A percentile compares a stretch with the other conserved stretches of the same genome.
These are phyloP conservation scores for Pagrus major DNA, from an alignment of 2,113 vertebrate species.

Conservation along the genomic window DNA sequence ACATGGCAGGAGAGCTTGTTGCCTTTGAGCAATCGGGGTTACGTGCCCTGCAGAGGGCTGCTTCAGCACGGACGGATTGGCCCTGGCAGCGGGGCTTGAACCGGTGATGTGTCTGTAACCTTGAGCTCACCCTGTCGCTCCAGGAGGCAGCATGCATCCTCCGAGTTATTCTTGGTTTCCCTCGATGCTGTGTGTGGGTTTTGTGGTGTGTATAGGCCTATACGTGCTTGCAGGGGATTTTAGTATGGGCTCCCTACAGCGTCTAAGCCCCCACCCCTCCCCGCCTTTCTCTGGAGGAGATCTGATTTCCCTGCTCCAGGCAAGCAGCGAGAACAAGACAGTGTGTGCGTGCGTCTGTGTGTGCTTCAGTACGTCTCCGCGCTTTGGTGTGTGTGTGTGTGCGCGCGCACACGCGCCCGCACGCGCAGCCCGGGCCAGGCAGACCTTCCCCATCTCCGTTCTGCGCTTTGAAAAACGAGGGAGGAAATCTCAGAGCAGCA, in stretches of 20 bases:
- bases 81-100: constrained; percentile 63
- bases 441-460: constrained; percentile 83
- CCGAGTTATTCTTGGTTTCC: constrained; percentile 71
- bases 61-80: constrained; percentile 46
- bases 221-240: constrained; percentile 71
- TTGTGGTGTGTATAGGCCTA: constrained; percentile 59
- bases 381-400: constrained; percentile 24
- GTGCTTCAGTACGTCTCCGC: constrained; percentile 12
- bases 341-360: constrained; percentile 54
- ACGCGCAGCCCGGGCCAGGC: constrained; percentile 71
- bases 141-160: constrained; percentile 67
- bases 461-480: constrained; percentile 83
- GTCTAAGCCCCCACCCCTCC: constrained; percentile 39
- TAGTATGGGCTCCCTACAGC: constrained; percentile 71
- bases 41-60: constrained; percentile 34
- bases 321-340: constrained; percentile 78
- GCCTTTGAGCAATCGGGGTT: constrained; percentile 63
- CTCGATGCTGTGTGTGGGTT: constrained; percentile 62
- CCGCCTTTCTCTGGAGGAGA: constrained; percentile 74
- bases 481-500: constrained; percentile 84
- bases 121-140: constrained; percentile 76
- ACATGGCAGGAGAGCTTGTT: constrained; percentile 30
- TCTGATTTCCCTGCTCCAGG: constrained; percentile 82
- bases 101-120: constrained; percentile 68
- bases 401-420: neutral